Evolutionary conservation across 1,140 invertebrate genomes (phyloP).

Genomic region (Papilio xuthus): DNA sequence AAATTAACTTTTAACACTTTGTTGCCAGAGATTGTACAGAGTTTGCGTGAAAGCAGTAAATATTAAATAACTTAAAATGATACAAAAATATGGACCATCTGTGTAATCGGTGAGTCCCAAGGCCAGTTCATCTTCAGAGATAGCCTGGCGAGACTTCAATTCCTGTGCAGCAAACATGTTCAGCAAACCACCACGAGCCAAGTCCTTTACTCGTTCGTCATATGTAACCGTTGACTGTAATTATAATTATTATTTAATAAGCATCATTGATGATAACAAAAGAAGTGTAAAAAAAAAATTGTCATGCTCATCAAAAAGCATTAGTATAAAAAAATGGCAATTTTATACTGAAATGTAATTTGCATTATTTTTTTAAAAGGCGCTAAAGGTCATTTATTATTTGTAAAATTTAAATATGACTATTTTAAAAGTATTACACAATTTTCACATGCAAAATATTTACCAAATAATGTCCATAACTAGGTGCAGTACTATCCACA

Average conservation of each 20-base stretch:
- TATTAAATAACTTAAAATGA: background rate
- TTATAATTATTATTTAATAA: slow-evolving; percentile 9
- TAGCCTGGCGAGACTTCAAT: slow-evolving; percentile 62
- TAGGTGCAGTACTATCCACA: slow-evolving; percentile 51
- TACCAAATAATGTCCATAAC: slow-evolving; percentile 68
- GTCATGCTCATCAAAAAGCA: background rate
- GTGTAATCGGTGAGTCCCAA: slow-evolving; percentile 61
- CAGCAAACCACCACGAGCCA: slow-evolving; percentile 58
- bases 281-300: too few relatives aligned
- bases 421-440: background rate
- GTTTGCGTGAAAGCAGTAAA: too few relatives aligned
- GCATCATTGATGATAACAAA: too few relatives aligned
- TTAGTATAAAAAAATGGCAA: background rate
- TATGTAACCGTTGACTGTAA: slow-evolving; percentile 61
- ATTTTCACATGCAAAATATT: background rate
- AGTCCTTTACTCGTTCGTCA: slow-evolving; percentile 50
- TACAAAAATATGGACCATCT: slow-evolving; percentile 52
- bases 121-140: slow-evolving; percentile 65
- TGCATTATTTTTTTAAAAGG: background rate
- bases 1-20: too few relatives aligned
- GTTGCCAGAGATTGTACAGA: too few relatives aligned
- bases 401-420: too few relatives aligned
- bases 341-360: background rate
- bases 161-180: slow-evolving; percentile 72
- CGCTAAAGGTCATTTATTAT: background rate